Evolutionary conservation across 2,888 invertebrate genomes (phyloP).

Genomic region (Dryobota labecula): DNA sequence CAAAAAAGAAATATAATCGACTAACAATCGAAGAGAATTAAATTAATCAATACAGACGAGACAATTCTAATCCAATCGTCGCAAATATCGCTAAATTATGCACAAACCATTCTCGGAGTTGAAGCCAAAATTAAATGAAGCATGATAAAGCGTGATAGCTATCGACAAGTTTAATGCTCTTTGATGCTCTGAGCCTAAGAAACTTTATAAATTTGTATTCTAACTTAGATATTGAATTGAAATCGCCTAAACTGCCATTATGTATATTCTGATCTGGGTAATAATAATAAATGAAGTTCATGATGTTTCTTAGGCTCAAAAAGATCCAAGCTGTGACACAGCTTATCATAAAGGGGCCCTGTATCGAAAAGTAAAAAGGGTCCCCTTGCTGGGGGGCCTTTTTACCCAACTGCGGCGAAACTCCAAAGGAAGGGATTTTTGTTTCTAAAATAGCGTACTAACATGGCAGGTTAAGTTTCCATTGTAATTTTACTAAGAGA

Average conservation of each 20-base stretch:
- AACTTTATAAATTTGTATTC: slow-evolving; percentile 34
- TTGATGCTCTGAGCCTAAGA: slow-evolving; percentile 6
- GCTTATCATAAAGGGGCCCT: too few species aligned
- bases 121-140: slow-evolving; percentile 9
- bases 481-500: too few species aligned
- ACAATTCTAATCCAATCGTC: not conserved
- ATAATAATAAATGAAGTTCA: not conserved
- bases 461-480: too few species aligned
- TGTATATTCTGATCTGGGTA: not conserved
- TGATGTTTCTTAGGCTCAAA: not conserved
- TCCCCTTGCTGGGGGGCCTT: too few species aligned
- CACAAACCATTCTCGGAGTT: slow-evolving; percentile 12
- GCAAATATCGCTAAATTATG: slow-evolving; percentile 11
- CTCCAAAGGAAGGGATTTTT: too few species aligned
- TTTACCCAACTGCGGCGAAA: too few species aligned
- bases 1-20: too few species aligned
- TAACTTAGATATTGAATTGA: slow-evolving; percentile 26
- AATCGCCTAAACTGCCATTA: slow-evolving; percentile 4
- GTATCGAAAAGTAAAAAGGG: too few species aligned
- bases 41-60: slow-evolving; percentile 4
- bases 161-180: slow-evolving; percentile 4
- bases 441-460: too few species aligned
- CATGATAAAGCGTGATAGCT: not conserved
- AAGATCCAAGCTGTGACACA: too few species aligned
- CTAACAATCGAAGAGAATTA: too few species aligned